A percentile compares a stretch with the other conserved stretches of the same genome.
Evolutionary conservation across 2,888 invertebrate genomes (phyloP).

Genomic region (Agrotis puta): DNA sequence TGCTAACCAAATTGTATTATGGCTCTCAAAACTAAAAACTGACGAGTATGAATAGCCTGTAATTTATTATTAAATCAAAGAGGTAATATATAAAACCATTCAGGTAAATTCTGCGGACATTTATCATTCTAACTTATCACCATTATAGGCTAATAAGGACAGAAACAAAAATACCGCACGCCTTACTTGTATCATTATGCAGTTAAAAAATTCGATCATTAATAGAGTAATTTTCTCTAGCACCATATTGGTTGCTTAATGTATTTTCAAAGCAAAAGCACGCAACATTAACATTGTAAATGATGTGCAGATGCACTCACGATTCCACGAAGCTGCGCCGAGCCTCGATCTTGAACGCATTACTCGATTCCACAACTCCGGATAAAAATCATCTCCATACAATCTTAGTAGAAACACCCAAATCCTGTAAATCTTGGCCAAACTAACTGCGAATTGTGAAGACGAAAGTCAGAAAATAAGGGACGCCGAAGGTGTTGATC

Average conservation of each 20-base stretch:
- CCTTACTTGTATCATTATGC: slow-evolving; percentile 56
- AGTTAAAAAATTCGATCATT: slow-evolving; percentile 66
- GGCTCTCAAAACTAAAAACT: slow-evolving; percentile 47
- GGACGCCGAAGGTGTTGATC: slow-evolving; percentile 66
- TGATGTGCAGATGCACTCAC: slow-evolving; percentile 71
- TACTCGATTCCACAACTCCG: slow-evolving; percentile 58
- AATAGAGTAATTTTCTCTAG: slow-evolving; percentile 75
- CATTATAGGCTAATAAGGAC: slow-evolving; percentile 29
- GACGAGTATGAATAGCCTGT: slow-evolving; percentile 39
- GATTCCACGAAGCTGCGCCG: slow-evolving; percentile 70
- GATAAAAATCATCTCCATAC: slow-evolving; percentile 62
- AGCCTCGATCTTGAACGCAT: slow-evolving; percentile 65
- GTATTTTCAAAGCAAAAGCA: slow-evolving; percentile 74
- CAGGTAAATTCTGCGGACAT: slow-evolving; percentile 17
- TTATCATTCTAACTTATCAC: slow-evolving; percentile 26
- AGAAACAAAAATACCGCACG: slow-evolving; percentile 38
- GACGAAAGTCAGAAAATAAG: slow-evolving; percentile 62
- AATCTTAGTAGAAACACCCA: slow-evolving; percentile 59
- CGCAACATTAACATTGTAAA: slow-evolving; percentile 80
- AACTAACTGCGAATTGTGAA: slow-evolving; percentile 61
- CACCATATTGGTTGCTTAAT: slow-evolving; percentile 70
- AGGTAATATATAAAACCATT: slow-evolving; percentile 16
- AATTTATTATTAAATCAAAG: slow-evolving; percentile 31
- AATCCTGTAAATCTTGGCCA: slow-evolving; percentile 54
- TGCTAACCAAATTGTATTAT: slow-evolving; percentile 57